Base-by-base conservation (phyloP, 2,797 vertebrate species). In the Oreonectes daqikongensis region DNA sequence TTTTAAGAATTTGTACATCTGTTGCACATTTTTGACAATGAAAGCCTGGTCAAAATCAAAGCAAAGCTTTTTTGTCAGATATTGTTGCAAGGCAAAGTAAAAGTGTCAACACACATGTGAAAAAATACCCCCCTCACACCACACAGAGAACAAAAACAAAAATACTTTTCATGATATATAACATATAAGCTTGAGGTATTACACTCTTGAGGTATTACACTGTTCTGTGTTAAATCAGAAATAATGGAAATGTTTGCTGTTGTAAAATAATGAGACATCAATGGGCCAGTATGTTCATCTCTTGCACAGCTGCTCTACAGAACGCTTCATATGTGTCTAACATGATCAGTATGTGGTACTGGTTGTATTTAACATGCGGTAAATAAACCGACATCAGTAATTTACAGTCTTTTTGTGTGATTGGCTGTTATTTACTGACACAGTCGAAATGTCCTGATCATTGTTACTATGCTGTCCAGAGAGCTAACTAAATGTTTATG, bases 371-470 rank as follows among this genome's bases (percentile, higher is more conserved):
- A 68, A 26, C 53, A 67, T 67, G 32, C n/a, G 44, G 53, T 76
- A 76, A 76, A 68, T 75, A 75, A 75, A 67, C 50, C 50, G 14
- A 75, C 55, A 69, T 61, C n/a, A 32, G 52, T 28, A 59, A 17
- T 61, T 76, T 28, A 48, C 52, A 44, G 57, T 40, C 38, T 67
- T 68, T 40, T 66, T 42, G 28, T 32, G 66, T 75, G 50, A 55
- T 67, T 55, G 57, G 12, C 55, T 53, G 72, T 52, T 74, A 42
- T 74, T 63, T 64, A 61, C 46, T 10, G 30, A 53, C 2, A 5
- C n/a, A 64, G 46, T 53, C 22, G 35, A 73, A 64, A 64, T 64
- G 72, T 53, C 46, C 28, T 5, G 60, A n/a, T 65, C 32, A 28
- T 30, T 65, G 60, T 65, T 38, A 24, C 44, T 63, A 24, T 52